phyloP scores from a whole-genome alignment of 2,888 invertebrate genomes.

The Drosophila prostipennis region DNA sequence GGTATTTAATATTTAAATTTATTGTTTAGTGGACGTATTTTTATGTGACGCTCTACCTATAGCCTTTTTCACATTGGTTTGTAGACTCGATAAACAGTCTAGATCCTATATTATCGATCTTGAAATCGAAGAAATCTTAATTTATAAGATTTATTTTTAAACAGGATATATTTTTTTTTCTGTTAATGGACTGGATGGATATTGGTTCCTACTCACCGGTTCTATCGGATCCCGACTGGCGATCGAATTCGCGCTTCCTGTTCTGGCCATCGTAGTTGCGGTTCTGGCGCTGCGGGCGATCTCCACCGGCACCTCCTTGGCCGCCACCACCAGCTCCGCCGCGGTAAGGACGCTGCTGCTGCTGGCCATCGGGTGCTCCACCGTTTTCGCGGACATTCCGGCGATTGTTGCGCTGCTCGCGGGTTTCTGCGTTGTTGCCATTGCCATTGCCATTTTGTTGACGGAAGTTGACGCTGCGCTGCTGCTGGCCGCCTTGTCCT shows the following conservation, averaged over 20 bases:
- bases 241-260: conserved; percentile 95
- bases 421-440: conserved; percentile 83
- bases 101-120: too few species aligned
- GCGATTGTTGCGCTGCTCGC: conserved; percentile 88
- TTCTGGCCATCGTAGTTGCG: conserved; percentile 84
- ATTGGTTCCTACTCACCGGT: conserved; percentile 87
- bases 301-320: conserved; percentile 44
- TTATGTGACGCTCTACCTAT: too few species aligned
- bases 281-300: conserved; percentile 79
- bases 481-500: conserved; percentile 47
- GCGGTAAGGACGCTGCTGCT: conserved; percentile 64
- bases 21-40: too few species aligned
- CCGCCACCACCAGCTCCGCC: conserved; percentile 28
- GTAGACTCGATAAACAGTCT: too few species aligned
- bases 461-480: conserved; percentile 76
- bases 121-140: too few species aligned
- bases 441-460: conserved; percentile 83
- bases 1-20: too few species aligned
- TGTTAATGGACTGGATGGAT: not conserved
- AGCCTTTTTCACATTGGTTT: too few species aligned
- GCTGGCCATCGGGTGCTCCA: conserved; percentile 69
- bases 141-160: too few species aligned
- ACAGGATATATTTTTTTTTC: too few species aligned
- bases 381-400: conserved; percentile 85
- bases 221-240: conserved; percentile 97